phyloP scores from a whole-genome alignment of 2,113 vertebrate genomes.

The Lepisosteus oculatus region DNA sequence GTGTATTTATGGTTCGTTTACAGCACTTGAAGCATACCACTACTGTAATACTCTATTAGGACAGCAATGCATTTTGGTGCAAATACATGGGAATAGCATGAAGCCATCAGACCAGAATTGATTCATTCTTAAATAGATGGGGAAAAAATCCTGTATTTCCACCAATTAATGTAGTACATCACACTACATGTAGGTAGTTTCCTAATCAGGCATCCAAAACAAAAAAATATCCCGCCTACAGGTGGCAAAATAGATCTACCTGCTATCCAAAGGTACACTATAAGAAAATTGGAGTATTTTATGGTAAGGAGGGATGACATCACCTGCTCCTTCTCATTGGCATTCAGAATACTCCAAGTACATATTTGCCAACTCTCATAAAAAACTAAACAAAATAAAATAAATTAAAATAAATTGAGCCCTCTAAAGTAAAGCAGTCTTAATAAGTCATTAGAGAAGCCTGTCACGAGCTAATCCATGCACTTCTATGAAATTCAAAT shows the following conservation, averaged over 20 bases:
- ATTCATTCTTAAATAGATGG: constrained; percentile 82
- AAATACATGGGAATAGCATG: constrained; percentile 81
- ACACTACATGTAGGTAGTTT: constrained; percentile 81
- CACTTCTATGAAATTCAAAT: background rate
- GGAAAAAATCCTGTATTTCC: constrained; percentile 74
- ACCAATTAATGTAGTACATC: constrained; percentile 71
- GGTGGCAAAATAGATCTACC: constrained; percentile 51
- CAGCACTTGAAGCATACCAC: constrained; percentile 88
- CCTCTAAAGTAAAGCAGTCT: constrained; percentile 70
- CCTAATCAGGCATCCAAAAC: constrained; percentile 84
- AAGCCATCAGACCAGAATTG: constrained; percentile 77
- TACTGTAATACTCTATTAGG: constrained; percentile 78
- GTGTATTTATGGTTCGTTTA: constrained; percentile 70
- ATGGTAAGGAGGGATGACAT: constrained; percentile 81
- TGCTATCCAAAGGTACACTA: constrained; percentile 60
- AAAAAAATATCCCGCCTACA: constrained; percentile 77
- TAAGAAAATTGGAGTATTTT: constrained; percentile 76
- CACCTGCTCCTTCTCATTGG: constrained; percentile 85
- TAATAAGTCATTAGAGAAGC: background rate
- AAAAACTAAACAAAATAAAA: constrained; percentile 53
- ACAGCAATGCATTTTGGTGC: constrained; percentile 87
- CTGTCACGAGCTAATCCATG: background rate
- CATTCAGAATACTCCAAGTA: constrained; percentile 93
- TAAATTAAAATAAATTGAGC: constrained; percentile 59
- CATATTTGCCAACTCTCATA: constrained; percentile 99